Base-by-base conservation (phyloP, 2,113 vertebrate genomes). In the Labrus mixtus region DNA sequence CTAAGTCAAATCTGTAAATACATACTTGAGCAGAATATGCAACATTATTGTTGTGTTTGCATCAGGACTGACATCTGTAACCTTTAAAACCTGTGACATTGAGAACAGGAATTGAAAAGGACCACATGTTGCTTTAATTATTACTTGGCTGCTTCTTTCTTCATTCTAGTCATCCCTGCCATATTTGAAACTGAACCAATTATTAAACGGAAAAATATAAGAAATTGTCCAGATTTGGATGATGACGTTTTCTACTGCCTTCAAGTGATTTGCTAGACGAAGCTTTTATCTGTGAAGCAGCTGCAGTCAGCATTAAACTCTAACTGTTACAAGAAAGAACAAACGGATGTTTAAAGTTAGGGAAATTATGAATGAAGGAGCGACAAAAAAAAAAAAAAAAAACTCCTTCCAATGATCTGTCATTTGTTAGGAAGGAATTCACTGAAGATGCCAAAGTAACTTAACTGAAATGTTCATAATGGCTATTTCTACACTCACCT, bases 211-310 rank as follows among this genome's bases (percentile, higher is more conserved):
- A 51, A 41, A 20, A 53, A 72, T 19, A 17, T 20, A 48, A 48
- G 1, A 50, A 57, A 50, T 51, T 39, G 20, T 15, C 13, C 13
- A 6, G 16, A 46, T 17, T 17, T 11, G 37, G 10, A 41, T n/a
- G 15, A 0, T 15, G 33, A 50, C 2, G 19, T 33, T 22, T 13
- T 20, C 41, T 43, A 43, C 23, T 23, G 51, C 51, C 57, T 17
- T 20, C n/a, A 46, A 36, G 25, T 43, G 23, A 25, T 29, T 39
- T n/a, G 43, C 43, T 48, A 12, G 1, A 37, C 12, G 13, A 64
- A 65, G 36, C 16, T 33, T 53, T 53, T 68, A 19, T 33, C 57
- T 62, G 48, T 46, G 25, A 62, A 33, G 48, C 39, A 45, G 64
- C 33, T 60, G 63, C 45, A 48, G 43, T 45, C 43, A 45, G 43